These are phyloP conservation scores for Aquatica leii DNA, from an alignment of 2,888 invertebrate species.

Conservation along the genomic window DNA sequence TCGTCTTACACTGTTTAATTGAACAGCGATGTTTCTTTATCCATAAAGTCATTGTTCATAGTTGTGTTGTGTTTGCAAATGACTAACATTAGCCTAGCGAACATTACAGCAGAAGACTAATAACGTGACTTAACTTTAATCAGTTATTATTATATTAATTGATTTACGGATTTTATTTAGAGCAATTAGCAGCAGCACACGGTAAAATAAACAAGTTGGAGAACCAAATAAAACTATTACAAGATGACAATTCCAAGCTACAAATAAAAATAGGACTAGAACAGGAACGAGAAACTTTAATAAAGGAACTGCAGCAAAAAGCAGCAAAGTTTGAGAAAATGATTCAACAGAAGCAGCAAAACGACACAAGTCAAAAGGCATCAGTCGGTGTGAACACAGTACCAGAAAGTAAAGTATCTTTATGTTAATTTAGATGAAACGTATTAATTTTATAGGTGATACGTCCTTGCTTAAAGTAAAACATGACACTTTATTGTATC, in stretches of 20 bases:
- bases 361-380: slow-evolving; percentile 12
- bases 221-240: slow-evolving; percentile 21
- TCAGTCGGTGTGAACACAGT: slow-evolving; percentile 38
- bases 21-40: no score
- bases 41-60: no score
- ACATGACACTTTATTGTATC: slow-evolving; percentile 42
- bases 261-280: slow-evolving; percentile 37
- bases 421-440: background rate
- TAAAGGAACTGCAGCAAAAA: slow-evolving; percentile 42
- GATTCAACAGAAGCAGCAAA: slow-evolving; percentile 38
- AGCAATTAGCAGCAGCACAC: slow-evolving; percentile 8
- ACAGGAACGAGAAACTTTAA: slow-evolving; percentile 41
- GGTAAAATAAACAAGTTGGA: slow-evolving; percentile 5
- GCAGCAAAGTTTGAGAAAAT: slow-evolving; percentile 44
- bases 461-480: slow-evolving; percentile 38
- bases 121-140: no score
- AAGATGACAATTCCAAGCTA: slow-evolving; percentile 26
- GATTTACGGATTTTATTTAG: no score
- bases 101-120: no score
- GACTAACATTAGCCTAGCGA: no score
- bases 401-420: slow-evolving; percentile 13
- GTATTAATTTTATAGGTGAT: slow-evolving; percentile 20
- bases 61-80: no score
- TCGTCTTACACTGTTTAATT: no score
- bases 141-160: no score